Conservation (phyloP, 2,797 vertebrate species). For the Choloepus didactylus region DNA sequence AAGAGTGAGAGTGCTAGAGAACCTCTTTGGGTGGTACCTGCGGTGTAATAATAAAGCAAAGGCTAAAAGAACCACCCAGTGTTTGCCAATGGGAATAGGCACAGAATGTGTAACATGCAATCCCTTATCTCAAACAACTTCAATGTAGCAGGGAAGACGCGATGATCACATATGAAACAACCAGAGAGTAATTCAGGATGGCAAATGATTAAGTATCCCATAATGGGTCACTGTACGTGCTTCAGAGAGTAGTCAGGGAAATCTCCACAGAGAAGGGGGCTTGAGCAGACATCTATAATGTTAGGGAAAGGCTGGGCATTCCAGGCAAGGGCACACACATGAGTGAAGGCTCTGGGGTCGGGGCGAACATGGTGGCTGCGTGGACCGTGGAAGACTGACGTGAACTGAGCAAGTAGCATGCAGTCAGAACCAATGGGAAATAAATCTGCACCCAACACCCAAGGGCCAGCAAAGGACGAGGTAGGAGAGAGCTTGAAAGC, state of each 20-base stretch:
- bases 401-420: accelerated
- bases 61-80: accelerated
- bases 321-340: background rate
- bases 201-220: background rate
- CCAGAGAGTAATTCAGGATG: background rate
- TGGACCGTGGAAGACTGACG: background rate
- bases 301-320: background rate
- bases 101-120: background rate
- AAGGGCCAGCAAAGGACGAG: background rate
- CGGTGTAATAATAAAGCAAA: background rate
- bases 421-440: background rate
- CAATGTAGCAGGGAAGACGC: background rate
- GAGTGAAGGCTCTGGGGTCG: background rate
- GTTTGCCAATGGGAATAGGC: background rate
- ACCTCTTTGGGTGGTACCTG: background rate
- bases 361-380: accelerated
- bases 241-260: background rate
- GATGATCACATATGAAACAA: background rate
- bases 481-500: background rate
- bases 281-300: background rate
- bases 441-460: background rate
- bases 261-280: background rate
- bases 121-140: background rate
- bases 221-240: background rate
- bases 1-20: background rate